Evolutionary conservation across 2,113 vertebrate genomes (phyloP), one percentile per base, ranked within the genome.

Genomic region (Erythrocebus patas): DNA sequence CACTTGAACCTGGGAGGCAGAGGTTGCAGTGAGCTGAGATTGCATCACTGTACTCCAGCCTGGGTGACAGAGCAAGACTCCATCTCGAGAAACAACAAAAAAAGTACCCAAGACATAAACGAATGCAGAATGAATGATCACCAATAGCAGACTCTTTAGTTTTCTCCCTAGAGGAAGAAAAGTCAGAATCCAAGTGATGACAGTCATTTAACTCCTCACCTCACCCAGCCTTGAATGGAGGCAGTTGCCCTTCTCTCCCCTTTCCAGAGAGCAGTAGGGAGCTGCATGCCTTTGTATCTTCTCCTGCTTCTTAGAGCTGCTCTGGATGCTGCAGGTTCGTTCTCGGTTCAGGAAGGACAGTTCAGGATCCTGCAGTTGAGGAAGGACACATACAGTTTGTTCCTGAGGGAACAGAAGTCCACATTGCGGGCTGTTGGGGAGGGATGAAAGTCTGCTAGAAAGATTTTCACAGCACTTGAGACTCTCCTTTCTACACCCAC

Each of bases 231-330:
- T 85, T 75, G 76, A 57, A 68, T 8, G 38, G 80, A 30, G 8
- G 70, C 55, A 35, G 48, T 80, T 95, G 27, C 8, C 11, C n/a
- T 88, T 66, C 16, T 7, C 6, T 59, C 38, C 22, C 38, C 5
- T 20, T 50, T 88, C 22, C 0, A 3, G 52, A 32, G 61, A 64
- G 27, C 61, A 64, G 55, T 23, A 2, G 32, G 35, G 76, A 35
- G 18, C 6, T 4, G 61, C 25, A 40, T 1, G 1, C 11, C 18
- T 40, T 5, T 16, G 2, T 30, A 2, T 20, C 8, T 48, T 64
- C 30, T 43, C 5, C 48, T 0, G 16, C 43, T 95, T 45, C 20
- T 20, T 17, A 0, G 35, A 32, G 59, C 18, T 80, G 38, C 52
- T 32, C 17, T 57, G 16, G 17, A n/a, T 55, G 23, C 85, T 84